A percentile compares a stretch with the other conserved stretches of the same genome.
These are phyloP conservation scores for Cordilura impudica DNA, from an alignment of 2,888 invertebrate genomes.

Conservation along the genomic window DNA sequence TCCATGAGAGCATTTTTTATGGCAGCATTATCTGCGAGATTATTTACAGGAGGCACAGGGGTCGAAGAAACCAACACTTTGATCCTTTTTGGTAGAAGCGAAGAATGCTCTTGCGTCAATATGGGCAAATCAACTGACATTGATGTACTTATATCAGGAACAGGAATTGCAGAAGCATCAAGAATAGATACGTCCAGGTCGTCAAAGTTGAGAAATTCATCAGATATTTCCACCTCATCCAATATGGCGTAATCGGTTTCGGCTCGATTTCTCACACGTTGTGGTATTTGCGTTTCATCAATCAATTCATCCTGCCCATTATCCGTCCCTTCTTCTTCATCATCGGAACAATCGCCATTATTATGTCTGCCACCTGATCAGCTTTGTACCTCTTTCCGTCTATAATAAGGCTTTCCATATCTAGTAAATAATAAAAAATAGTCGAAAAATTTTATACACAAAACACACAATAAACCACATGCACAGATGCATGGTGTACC, in stretches of 20 bases:
- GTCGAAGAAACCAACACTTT: neutral
- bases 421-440: neutral
- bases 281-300: conserved; percentile 33
- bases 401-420: conserved; percentile 42
- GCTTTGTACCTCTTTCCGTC: conserved; percentile 48
- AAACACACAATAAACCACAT: too few species aligned
- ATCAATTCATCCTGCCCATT: conserved; percentile 21
- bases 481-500: too few species aligned
- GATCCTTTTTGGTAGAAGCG: neutral
- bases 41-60: too few species aligned
- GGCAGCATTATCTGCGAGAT: too few species aligned
- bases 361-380: conserved; percentile 37
- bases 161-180: neutral
- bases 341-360: conserved; percentile 45
- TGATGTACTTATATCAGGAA: conserved; percentile 3
- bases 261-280: conserved; percentile 35
- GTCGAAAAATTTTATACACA: too few species aligned
- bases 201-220: too few species aligned
- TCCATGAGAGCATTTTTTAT: neutral
- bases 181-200: conserved; percentile 21
- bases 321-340: conserved; percentile 11
- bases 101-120: too few species aligned
- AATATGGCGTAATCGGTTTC: too few species aligned
- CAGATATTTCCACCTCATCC: too few species aligned
- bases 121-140: conserved; percentile 29